These are phyloP conservation scores for Polyergus mexicanus DNA, from an alignment of 1,140 invertebrate genomes.

Conservation along the genomic window DNA sequence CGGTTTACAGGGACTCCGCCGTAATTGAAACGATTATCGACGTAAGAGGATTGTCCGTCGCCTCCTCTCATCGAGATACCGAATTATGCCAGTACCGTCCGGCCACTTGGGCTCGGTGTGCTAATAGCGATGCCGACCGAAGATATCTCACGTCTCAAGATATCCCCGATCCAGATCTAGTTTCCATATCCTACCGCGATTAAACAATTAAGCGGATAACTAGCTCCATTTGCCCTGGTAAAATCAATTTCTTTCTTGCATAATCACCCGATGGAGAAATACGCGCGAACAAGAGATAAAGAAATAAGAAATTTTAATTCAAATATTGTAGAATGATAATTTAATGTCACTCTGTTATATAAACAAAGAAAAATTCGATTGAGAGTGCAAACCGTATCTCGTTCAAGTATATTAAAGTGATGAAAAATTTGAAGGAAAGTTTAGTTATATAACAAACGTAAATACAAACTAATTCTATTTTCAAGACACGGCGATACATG, in stretches of 20 bases:
- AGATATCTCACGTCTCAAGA: slow-evolving; percentile 49
- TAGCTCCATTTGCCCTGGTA: background rate
- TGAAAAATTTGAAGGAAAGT: background rate
- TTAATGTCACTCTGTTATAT: background rate
- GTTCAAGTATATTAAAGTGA: background rate
- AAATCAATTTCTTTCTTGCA: background rate
- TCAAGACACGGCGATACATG: background rate
- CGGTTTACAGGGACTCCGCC: slow-evolving; percentile 61
- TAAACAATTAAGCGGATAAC: slow-evolving; percentile 26
- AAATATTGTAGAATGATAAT: background rate
- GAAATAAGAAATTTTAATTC: slow-evolving; percentile 1
- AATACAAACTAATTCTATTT: background rate
- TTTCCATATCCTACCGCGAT: background rate
- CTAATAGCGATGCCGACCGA: slow-evolving; percentile 56
- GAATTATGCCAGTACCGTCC: slow-evolving; percentile 59
- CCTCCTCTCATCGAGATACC: slow-evolving; percentile 61
- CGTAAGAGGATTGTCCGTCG: slow-evolving; percentile 64
- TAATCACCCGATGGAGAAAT: background rate
- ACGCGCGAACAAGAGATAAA: background rate
- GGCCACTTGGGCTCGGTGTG: slow-evolving; percentile 34
- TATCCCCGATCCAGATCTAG: slow-evolving; percentile 14
- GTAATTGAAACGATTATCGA: slow-evolving; percentile 67
- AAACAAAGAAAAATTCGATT: slow-evolving; percentile 4
- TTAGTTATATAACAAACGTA: background rate
- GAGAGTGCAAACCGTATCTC: background rate